phyloP scores from a whole-genome alignment of 2,797 vertebrate genomes.

The Cheracebus regulus region DNA sequence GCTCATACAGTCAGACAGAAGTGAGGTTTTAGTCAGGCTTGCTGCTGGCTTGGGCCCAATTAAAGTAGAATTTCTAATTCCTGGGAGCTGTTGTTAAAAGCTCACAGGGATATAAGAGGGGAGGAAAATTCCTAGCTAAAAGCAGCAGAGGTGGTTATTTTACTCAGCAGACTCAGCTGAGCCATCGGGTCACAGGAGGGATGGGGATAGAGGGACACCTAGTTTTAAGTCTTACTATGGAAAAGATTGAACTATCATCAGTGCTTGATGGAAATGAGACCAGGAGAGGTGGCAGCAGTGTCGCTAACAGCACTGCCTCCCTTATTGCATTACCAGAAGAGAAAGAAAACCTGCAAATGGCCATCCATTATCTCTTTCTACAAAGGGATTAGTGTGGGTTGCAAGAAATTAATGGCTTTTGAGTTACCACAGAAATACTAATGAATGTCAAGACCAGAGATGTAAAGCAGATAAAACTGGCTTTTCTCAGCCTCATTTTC shows the following conservation, averaged over 20 bases:
- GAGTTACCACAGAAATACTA: slow-evolving; percentile 84
- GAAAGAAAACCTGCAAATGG: slow-evolving; percentile 87
- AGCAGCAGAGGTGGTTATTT: slow-evolving; percentile 71
- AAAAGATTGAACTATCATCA: slow-evolving; percentile 81
- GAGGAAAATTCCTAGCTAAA: slow-evolving; percentile 61
- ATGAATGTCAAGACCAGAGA: slow-evolving; percentile 82
- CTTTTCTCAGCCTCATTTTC: slow-evolving; percentile 69
- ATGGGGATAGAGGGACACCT: slow-evolving; percentile 44
- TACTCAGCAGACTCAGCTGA: slow-evolving; percentile 69
- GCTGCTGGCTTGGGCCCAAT: slow-evolving; percentile 68
- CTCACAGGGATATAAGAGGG: slow-evolving; percentile 47
- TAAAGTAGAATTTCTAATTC: slow-evolving; percentile 68
- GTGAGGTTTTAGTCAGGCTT: slow-evolving; percentile 73
- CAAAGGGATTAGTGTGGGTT: slow-evolving; percentile 92
- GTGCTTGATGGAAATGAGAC: slow-evolving; percentile 82
- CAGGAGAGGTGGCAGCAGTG: slow-evolving; percentile 84
- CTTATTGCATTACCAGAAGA: slow-evolving; percentile 90
- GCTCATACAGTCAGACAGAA: slow-evolving; percentile 42
- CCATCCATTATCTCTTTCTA: slow-evolving; percentile 91
- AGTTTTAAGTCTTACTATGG: slow-evolving; percentile 72
- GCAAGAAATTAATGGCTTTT: slow-evolving; percentile 88
- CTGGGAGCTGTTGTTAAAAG: slow-evolving; percentile 55
- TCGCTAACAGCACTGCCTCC: slow-evolving; percentile 81
- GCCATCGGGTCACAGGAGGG: slow-evolving; percentile 64
- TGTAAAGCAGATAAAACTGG: slow-evolving; percentile 75